These are phyloP conservation scores for Paramuricea clavata DNA, from an alignment of 92 coral and sea anemone genomes.

Conservation along the genomic window DNA sequence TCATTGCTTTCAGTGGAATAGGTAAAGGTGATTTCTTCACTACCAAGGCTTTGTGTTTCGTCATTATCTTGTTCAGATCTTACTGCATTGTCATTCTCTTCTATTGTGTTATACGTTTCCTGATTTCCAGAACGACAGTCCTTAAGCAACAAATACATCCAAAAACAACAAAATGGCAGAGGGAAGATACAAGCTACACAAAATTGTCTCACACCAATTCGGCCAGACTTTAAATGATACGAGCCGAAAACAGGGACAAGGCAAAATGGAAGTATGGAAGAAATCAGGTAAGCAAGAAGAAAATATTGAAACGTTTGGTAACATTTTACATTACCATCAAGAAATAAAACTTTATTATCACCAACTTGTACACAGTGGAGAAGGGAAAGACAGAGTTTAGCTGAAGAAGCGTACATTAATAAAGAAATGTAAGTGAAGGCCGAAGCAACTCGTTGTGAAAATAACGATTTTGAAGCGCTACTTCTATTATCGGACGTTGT, in stretches of 20 bases:
- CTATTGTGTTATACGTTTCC: background rate
- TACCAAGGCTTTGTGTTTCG: background rate
- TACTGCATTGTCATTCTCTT: background rate
- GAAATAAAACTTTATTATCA: conserved; percentile 57
- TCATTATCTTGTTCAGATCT: background rate
- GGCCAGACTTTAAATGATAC: conserved; percentile 2
- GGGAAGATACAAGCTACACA: conserved; percentile 35
- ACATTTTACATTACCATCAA: conserved; percentile 78
- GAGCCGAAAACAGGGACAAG: conserved; percentile 35
- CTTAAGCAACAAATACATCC: conserved; percentile 21
- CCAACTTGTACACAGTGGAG: conserved; percentile 59
- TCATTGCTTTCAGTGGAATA: background rate
- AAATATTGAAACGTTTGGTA: conserved; percentile 68
- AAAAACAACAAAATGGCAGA: conserved; percentile 35
- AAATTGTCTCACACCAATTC: conserved; percentile 13
- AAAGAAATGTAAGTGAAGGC: conserved; percentile 69
- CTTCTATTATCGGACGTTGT: background rate
- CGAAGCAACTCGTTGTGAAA: conserved; percentile 28
- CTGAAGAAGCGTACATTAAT: conserved; percentile 70
- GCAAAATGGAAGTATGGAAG: conserved; percentile 35
- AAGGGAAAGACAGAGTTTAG: conserved; percentile 65
- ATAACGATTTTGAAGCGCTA: background rate
- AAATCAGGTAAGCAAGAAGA: conserved; percentile 19
- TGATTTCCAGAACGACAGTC: background rate
- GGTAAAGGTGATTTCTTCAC: background rate